Conservation (phyloP, 2,888 invertebrate genomes). For the Pemphredon lugubris region DNA sequence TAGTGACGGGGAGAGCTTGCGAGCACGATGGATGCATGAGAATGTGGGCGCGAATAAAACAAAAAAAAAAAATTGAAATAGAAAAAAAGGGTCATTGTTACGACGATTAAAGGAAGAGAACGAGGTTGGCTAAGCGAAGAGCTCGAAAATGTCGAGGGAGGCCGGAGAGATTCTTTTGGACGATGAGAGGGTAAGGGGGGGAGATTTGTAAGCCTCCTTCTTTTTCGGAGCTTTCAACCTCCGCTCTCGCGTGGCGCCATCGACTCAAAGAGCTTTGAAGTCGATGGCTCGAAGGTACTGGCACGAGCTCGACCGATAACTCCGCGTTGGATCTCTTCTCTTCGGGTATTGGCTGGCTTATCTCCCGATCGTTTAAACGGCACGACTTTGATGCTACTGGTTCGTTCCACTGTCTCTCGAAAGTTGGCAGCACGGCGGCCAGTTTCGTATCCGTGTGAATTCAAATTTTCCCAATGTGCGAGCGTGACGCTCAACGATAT, state of each 20-base stretch:
- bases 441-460: neutral
- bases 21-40: neutral
- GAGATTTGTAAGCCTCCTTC: too few relatives aligned
- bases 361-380: neutral
- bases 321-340: neutral
- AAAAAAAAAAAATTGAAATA: too few relatives aligned
- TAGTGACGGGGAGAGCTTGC: neutral
- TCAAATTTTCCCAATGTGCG: too few relatives aligned
- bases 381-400: neutral
- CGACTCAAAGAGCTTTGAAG: constrained; percentile 32
- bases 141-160: neutral
- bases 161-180: too few relatives aligned
- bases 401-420: constrained; percentile 30
- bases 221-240: constrained; percentile 12
- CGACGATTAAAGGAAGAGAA: too few relatives aligned
- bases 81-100: too few relatives aligned
- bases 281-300: neutral
- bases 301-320: constrained; percentile 46
- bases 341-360: neutral
- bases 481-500: too few relatives aligned
- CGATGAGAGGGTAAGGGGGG: too few relatives aligned
- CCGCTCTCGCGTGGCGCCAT: constrained; percentile 54
- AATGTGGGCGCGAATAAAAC: neutral
- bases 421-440: constrained; percentile 57
- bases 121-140: neutral